Conservation (phyloP, 2,797 vertebrate species). For the Eidolon dupreanum region DNA sequence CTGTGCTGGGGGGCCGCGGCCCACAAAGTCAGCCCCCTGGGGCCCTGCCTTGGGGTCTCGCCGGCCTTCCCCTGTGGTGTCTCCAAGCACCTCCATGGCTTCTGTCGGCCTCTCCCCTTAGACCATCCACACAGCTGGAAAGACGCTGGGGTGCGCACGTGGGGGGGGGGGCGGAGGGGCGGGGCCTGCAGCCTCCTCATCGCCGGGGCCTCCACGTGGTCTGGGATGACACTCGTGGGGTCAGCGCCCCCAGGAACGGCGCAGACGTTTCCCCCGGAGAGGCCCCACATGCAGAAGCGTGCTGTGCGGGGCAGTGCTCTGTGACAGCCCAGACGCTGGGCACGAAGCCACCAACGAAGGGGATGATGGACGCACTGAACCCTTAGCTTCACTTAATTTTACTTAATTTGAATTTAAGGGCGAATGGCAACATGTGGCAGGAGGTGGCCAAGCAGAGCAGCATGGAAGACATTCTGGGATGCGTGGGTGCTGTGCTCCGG, state of each 20-base stretch:
- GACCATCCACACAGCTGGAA: background rate
- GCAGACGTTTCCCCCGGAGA: background rate
- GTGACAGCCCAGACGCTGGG: accelerated
- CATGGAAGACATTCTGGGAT: background rate
- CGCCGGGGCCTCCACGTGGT: background rate
- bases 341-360: background rate
- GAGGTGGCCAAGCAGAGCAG: background rate
- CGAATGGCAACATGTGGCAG: background rate
- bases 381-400: background rate
- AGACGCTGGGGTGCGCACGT: background rate
- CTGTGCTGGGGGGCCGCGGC: too few relatives aligned
- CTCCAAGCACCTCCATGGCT: background rate
- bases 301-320: too few relatives aligned
- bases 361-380: accelerated
- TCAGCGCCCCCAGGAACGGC: background rate
- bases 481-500: too few relatives aligned
- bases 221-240: background rate
- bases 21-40: too few relatives aligned
- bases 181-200: background rate
- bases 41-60: background rate
- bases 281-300: background rate
- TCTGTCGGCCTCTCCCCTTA: background rate
- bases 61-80: background rate
- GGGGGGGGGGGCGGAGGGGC: too few relatives aligned
- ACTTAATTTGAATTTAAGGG: background rate